Percentiles rank a stretch among this genome's conserved stretches.
phyloP scores from a whole-genome alignment of 1,140 invertebrate species.

The Papilio helenus region DNA sequence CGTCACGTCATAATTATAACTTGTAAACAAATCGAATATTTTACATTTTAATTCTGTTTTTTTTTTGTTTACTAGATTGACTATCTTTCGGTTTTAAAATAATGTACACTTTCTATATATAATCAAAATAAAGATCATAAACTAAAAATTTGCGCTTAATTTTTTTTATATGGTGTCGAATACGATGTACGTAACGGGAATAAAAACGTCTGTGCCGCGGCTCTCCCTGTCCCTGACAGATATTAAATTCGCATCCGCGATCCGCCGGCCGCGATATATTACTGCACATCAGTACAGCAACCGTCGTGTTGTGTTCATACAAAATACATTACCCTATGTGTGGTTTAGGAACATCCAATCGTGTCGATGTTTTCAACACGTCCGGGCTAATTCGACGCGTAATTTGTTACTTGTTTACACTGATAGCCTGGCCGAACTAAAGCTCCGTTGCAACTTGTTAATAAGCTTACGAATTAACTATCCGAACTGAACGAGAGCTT shows the following conservation, averaged over 20 bases:
- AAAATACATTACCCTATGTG: slow-evolving; percentile 46
- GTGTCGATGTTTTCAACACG: slow-evolving; percentile 4
- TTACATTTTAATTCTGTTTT: no score
- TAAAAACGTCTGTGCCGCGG: slow-evolving; percentile 47
- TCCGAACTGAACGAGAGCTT: slow-evolving; percentile 13
- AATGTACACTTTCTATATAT: no score
- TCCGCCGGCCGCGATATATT: slow-evolving; percentile 70
- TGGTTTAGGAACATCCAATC: slow-evolving; percentile 40
- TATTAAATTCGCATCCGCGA: slow-evolving; percentile 77
- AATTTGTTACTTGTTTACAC: slow-evolving; percentile 26
- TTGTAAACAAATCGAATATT: no score
- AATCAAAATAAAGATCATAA: no score
- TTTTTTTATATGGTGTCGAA: slow-evolving; percentile 44
- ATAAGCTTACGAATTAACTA: slow-evolving; percentile 25
- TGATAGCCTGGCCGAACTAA: slow-evolving; percentile 1
- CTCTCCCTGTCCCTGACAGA: slow-evolving; percentile 68
- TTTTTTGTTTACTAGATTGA: no score
- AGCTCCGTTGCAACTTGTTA: slow-evolving; percentile 19
- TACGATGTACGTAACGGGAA: slow-evolving; percentile 45
- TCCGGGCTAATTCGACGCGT: slow-evolving; percentile 2
- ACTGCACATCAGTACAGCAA: slow-evolving; percentile 49
- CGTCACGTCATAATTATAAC: no score
- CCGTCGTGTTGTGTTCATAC: slow-evolving; percentile 41
- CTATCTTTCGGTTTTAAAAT: no score
- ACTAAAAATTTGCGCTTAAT: not conserved